These are phyloP conservation scores for Leucosticte australis DNA, from an alignment of 2,113 vertebrate species.

Conservation along the genomic window DNA sequence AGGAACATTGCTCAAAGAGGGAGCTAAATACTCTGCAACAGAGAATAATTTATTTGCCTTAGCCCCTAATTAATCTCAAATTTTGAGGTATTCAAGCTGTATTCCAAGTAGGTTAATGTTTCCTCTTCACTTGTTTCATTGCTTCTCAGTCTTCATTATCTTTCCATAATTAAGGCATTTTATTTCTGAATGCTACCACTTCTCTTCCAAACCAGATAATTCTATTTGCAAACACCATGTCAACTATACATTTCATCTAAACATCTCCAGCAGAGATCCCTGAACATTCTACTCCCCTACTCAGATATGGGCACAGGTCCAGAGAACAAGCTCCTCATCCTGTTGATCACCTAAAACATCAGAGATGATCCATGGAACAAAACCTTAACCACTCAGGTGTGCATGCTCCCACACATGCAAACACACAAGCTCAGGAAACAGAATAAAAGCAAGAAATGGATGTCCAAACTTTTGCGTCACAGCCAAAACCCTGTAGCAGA, in stretches of 20 bases:
- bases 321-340: not conserved
- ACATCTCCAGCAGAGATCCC: not conserved
- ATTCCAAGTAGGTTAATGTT: not conserved
- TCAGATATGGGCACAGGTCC: not conserved
- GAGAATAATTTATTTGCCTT: constrained; percentile 43
- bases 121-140: not conserved
- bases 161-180: not conserved
- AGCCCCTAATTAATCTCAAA: not conserved
- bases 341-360: not conserved
- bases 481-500: not conserved
- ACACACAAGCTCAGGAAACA: not conserved
- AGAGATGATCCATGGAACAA: not conserved
- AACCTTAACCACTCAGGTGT: not conserved
- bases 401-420: not conserved
- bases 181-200: not conserved
- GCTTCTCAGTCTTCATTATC: not conserved
- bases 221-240: not conserved
- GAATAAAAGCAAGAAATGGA: not conserved
- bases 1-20: constrained; percentile 39
- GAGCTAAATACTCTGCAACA: constrained; percentile 38
- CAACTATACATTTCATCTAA: not conserved
- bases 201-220: not conserved
- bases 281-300: not conserved
- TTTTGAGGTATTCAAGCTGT: not conserved
- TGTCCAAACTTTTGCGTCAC: not conserved